Base-by-base conservation (phyloP, 1,140 invertebrate species). In the Acromyrmex echinatior region DNA sequence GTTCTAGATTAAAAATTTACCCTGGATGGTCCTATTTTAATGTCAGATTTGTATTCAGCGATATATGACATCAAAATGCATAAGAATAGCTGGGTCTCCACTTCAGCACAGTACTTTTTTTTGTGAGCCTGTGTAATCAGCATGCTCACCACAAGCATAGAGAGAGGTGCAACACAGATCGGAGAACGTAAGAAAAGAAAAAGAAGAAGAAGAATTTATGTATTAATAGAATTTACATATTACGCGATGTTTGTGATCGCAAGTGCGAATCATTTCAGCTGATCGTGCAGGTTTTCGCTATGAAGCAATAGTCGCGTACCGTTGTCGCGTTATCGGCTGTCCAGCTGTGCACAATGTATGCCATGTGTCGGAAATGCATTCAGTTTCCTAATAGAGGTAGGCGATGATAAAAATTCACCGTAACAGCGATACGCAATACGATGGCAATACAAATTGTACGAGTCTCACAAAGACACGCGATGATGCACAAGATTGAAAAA, bases 371-470 rank as follows among this genome's bases (percentile, higher is more conserved):
- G 62, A 71, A 63, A 78, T 31, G 10, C 76, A 62, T 58, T 74
- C 31, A 60, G 66, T 79, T 89, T 88, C 60, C 73, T 71, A 79
- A 79, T 63, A 66, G 45, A 53, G 62, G n/a, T 3, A 56, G 49
- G 35, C 87, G 79, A 68, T 58, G 58, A 73, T 74, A 86, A 79
- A 88, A 81, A 18, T n/a, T n/a, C 14, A 39, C 70, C 62, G n/a
- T 28, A 86, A 58, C 25, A 5, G 62, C 79, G 65, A 56, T 53
- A 12, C 80, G 31, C 62, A 65, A 78, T 39, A 60, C 85, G 74
- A 71, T 87, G 71, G 70, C 25, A 25, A 25, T 87, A 31, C 49
- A 60, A 71, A 84, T 77, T 90, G 78, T 78, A 45, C 45, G 73
- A 86, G 0, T 39, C 35, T 6, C 35, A 1, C 35, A 9, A 39